A percentile compares a stretch with the other conserved stretches of the same genome.
Conservation (phyloP, 2,888 invertebrate species). For the Meandrusa payeni region DNA sequence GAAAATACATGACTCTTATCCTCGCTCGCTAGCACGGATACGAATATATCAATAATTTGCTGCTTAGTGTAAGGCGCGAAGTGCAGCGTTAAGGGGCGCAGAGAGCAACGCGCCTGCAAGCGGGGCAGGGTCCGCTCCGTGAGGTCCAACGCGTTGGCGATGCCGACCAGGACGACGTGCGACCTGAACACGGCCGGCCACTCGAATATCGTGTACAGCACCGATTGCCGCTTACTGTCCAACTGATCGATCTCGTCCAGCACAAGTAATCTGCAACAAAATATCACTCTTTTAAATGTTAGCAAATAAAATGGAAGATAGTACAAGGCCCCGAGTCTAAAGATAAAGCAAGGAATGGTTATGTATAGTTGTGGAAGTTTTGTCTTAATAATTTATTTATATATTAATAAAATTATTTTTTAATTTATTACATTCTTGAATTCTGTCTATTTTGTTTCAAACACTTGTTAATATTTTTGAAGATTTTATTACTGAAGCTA, state of each 20-base stretch:
- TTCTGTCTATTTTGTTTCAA: no score
- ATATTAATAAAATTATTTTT: no score
- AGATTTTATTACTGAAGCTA: no score
- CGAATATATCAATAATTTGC: slow-evolving; percentile 93
- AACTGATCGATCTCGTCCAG: slow-evolving; percentile 98
- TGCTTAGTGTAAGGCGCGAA: slow-evolving; percentile 95
- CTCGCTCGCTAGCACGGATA: slow-evolving; percentile 86
- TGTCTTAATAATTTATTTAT: no score
- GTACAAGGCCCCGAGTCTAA: no score
- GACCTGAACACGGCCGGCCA: slow-evolving; percentile 89
- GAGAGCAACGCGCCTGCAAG: slow-evolving; percentile 87
- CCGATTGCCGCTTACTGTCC: slow-evolving; percentile 89
- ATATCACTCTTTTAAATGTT: no score
- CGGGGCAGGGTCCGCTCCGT: slow-evolving; percentile 94
- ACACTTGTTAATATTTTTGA: no score
- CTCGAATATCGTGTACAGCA: slow-evolving; percentile 95
- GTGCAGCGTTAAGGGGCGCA: slow-evolving; percentile 89
- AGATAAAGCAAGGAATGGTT: no score
- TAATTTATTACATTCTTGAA: no score
- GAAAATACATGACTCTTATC: slow-evolving; percentile 87
- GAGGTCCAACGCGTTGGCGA: slow-evolving; percentile 97
- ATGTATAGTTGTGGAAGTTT: no score
- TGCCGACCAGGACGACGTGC: slow-evolving; percentile 90
- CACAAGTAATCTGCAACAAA: slow-evolving; percentile 84
- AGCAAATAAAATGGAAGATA: no score